phyloP scores from a whole-genome alignment of 2,888 invertebrate species.

The Lamellibrachia satsuma region DNA sequence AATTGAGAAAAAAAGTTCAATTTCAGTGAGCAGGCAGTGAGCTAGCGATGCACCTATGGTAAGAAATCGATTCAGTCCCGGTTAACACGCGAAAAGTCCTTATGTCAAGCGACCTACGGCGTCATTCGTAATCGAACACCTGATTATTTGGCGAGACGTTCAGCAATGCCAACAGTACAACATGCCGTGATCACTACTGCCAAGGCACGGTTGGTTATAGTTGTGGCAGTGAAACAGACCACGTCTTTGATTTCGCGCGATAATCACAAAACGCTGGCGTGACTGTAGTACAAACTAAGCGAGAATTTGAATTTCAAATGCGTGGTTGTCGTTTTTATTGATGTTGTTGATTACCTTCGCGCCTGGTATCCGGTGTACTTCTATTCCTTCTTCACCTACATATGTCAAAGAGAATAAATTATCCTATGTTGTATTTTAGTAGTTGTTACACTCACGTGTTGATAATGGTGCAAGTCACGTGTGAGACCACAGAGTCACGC shows the following conservation, averaged over 20 bases:
- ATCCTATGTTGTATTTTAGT: not conserved
- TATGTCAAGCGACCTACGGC: not conserved
- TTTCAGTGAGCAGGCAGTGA: not conserved
- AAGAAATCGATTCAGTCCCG: not conserved
- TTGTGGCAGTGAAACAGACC: not conserved
- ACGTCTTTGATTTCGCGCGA: not conserved
- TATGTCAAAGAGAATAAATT: not conserved
- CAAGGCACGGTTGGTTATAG: not conserved
- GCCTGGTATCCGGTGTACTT: not conserved
- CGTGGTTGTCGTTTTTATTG: not conserved
- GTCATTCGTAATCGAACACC: not conserved
- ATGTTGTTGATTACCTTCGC: not conserved
- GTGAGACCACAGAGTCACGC: not conserved
- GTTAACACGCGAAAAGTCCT: not conserved
- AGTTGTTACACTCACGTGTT: not conserved
- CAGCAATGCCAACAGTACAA: not conserved
- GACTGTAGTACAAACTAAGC: not conserved
- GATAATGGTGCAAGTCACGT: not conserved
- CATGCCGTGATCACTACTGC: not conserved
- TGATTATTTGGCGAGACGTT: not conserved
- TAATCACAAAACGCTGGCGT: not conserved
- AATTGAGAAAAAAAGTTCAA: not conserved
- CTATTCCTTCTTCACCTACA: not conserved
- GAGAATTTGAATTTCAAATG: not conserved
- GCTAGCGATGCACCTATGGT: not conserved